A percentile compares a stretch with the other conserved stretches of the same genome.
Evolutionary conservation across 23 tunicate genomes (phyloP).

Genomic region (Trididemnum nubilum): DNA sequence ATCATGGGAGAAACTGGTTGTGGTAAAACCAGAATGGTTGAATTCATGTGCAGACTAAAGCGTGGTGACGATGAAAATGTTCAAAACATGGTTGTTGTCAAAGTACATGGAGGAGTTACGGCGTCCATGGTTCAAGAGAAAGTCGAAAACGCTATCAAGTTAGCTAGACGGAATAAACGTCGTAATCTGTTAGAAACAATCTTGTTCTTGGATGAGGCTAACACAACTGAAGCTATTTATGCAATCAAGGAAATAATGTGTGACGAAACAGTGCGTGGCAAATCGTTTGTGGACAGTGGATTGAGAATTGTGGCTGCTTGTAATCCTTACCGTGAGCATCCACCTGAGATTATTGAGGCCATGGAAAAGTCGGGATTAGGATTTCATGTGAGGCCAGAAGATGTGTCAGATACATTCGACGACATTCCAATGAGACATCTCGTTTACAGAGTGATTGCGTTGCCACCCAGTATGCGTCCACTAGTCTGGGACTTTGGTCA

Average conservation of each 20-base stretch:
- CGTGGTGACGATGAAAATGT: background rate
- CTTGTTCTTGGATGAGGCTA: conserved; percentile 61
- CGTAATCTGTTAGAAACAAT: conserved; percentile 14
- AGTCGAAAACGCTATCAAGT: conserved; percentile 11
- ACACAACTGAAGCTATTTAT: conserved; percentile 70
- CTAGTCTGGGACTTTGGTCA: conserved; percentile 74
- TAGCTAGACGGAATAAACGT: conserved; percentile 27
- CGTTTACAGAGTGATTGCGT: conserved; percentile 48
- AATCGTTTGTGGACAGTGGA: conserved; percentile 21
- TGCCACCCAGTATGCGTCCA: conserved; percentile 71
- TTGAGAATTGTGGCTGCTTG: conserved; percentile 55
- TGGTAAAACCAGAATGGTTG: conserved; percentile 78
- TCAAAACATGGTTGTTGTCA: conserved; percentile 42
- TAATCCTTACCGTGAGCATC: conserved; percentile 49
- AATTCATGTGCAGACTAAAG: conserved; percentile 63
- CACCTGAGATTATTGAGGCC: conserved; percentile 30
- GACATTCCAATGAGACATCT: conserved; percentile 50
- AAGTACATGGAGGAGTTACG: conserved; percentile 65
- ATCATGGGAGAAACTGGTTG: conserved; percentile 81
- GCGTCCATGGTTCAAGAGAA: conserved; percentile 31
- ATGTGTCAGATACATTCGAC: conserved; percentile 27
- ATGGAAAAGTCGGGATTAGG: conserved; percentile 58
- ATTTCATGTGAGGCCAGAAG: conserved; percentile 46
- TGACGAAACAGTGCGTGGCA: conserved; percentile 45
- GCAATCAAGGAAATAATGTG: conserved; percentile 68